Conservation (phyloP, 2,888 invertebrate genomes). For the Oscheius sp. region DNA sequence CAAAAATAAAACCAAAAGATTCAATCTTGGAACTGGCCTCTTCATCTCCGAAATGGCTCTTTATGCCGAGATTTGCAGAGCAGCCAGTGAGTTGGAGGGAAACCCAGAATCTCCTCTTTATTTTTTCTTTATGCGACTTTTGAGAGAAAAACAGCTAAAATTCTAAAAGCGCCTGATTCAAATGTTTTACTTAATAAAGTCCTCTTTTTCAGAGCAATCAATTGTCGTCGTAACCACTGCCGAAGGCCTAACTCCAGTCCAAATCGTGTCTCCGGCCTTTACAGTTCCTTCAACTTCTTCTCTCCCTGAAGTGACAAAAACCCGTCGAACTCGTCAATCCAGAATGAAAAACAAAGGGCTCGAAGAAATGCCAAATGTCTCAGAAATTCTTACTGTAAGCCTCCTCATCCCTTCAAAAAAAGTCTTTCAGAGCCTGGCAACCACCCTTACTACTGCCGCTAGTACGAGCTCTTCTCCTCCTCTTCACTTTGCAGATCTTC, state of each 20-base stretch:
- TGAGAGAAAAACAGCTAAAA: too few relatives aligned
- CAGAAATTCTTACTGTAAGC: not conserved
- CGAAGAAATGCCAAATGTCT: not conserved
- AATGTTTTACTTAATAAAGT: not conserved
- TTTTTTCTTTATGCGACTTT: too few relatives aligned
- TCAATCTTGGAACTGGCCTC: not conserved
- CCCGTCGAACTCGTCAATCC: not conserved
- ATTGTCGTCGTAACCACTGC: not conserved
- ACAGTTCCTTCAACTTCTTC: not conserved
- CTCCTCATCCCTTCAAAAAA: not conserved
- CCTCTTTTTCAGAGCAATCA: not conserved
- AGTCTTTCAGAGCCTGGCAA: not conserved
- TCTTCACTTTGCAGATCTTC: not conserved
- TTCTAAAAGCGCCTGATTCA: too few relatives aligned
- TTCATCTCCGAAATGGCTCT: constrained; percentile 12
- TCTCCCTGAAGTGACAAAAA: not conserved
- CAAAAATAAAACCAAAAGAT: not conserved
- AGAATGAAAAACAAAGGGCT: not conserved
- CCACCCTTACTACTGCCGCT: not conserved
- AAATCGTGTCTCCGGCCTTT: not conserved
- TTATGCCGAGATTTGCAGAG: not conserved
- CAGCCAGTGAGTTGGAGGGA: too few relatives aligned
- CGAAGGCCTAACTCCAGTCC: constrained; percentile 6
- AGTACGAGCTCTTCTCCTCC: not conserved
- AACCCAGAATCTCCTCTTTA: too few relatives aligned